Conservation (phyloP, 2,888 invertebrate genomes). For the Cremastinae sp. region DNA sequence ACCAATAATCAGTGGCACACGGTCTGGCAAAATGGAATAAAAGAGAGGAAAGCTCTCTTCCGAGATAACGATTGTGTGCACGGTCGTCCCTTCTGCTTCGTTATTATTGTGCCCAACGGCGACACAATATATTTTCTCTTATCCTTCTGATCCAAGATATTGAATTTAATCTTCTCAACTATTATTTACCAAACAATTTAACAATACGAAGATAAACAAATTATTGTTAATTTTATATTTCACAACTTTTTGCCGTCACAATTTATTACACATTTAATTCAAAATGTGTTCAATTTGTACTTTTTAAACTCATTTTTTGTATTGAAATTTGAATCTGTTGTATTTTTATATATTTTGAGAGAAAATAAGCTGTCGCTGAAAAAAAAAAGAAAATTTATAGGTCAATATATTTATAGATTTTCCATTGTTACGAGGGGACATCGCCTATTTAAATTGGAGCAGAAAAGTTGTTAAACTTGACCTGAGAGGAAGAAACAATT, state of each 20-base stretch:
- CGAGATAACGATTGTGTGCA: conserved; percentile 48
- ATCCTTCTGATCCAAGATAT: conserved; percentile 33
- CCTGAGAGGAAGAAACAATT: neutral
- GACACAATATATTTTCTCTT: conserved; percentile 28
- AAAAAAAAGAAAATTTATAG: neutral
- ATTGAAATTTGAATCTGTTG: too few species aligned
- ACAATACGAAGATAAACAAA: too few species aligned
- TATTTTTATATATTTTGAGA: too few species aligned
- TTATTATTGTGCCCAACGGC: conserved; percentile 19
- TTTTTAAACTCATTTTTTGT: too few species aligned
- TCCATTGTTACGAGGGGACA: neutral
- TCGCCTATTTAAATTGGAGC: conserved; percentile 55
- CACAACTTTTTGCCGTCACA: too few species aligned
- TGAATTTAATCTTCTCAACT: conserved; percentile 20
- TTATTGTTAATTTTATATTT: too few species aligned
- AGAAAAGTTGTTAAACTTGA: conserved; percentile 40
- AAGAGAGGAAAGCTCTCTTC: conserved; percentile 1
- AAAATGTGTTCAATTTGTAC: too few species aligned
- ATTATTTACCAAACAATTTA: too few species aligned
- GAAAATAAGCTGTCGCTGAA: neutral
- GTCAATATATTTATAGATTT: neutral
- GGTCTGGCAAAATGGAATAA: conserved; percentile 31
- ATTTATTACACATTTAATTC: too few species aligned
- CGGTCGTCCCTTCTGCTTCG: conserved; percentile 32
- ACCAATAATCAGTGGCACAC: conserved; percentile 50